Base-by-base conservation (phyloP, 2,797 vertebrate genomes). In the Xiphophorus birchmanni region DNA sequence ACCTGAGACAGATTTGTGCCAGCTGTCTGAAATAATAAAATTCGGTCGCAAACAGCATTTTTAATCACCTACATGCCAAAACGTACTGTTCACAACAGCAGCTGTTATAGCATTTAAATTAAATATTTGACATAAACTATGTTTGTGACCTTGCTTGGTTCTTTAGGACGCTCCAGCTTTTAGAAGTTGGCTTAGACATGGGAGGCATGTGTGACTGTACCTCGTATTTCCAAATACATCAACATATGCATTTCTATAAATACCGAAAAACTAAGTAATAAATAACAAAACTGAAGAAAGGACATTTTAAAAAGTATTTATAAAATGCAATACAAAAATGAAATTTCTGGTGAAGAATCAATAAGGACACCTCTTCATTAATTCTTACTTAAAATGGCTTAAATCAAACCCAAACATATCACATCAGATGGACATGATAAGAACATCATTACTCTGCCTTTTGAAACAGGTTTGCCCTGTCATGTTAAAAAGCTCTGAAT, bases 11-110 rank as follows among this genome's bases (percentile, higher is more conserved):
- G 40, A 32, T 45, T 60, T 76, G 26, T 76, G 52, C 69, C 69
- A 72, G 69, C 69, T 72, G 69, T 72, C 69, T 72, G 69, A 72
- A 72, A 72, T 45, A 29, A 47, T 47, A 72, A 72, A 72, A 72
- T 72, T 45, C 29, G 26, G 69, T 72, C 45, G 69, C 69, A 26
- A 72, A 72, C 69, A n/a, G 69, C 69, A 72, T 72, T 72, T 71
- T 72, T 29, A 72, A 72, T 72, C 69, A 29, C 44, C 69, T 72
- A 72, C 69, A 72, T 45, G 42, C 69, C 42, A 72, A 72, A 45
- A 72, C 69, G 44, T 47, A 72, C 42, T 72, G 69, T 72, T 45
- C 26, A 72, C n/a, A 45, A 18, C 69, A 72, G 69, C 26, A 72
- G 69, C 69, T 72, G 69, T 17, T 72, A 42, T 17, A 72, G 26